Evolutionary conservation across 2,113 vertebrate genomes (phyloP).

Genomic region (Zosterops hypoxanthus): DNA sequence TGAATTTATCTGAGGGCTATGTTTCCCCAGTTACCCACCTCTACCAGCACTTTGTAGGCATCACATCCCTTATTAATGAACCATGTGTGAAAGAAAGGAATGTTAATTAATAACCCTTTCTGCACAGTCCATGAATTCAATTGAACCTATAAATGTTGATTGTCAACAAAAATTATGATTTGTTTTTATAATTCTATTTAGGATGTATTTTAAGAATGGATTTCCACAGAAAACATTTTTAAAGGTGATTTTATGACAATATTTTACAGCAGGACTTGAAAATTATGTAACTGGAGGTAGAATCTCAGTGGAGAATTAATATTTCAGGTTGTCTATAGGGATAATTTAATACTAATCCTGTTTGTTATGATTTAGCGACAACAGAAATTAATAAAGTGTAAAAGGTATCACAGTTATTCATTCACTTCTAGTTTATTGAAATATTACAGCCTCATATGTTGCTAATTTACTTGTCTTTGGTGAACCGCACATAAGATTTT

Average conservation of each 20-base stretch:
- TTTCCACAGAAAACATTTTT: slow-evolving; percentile 38
- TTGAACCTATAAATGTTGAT: slow-evolving; percentile 45
- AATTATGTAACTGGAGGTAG: neutral
- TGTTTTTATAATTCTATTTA: slow-evolving; percentile 50
- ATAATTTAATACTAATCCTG: neutral
- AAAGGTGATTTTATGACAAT: slow-evolving; percentile 48
- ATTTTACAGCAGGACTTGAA: slow-evolving; percentile 7
- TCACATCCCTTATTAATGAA: slow-evolving; percentile 40
- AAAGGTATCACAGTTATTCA: neutral
- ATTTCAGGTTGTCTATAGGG: slow-evolving; percentile 39
- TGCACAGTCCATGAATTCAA: slow-evolving; percentile 34
- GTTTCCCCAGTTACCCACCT: neutral
- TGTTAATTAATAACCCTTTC: slow-evolving; percentile 54
- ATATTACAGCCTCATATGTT: neutral
- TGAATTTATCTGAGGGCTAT: neutral
- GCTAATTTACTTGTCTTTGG: neutral
- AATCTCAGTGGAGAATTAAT: slow-evolving; percentile 30
- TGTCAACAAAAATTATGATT: slow-evolving; percentile 51
- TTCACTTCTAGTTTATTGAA: neutral
- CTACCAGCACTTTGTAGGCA: slow-evolving; percentile 8
- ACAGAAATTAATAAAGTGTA: neutral
- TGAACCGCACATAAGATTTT: neutral
- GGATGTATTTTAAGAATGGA: slow-evolving; percentile 25
- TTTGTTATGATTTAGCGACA: slow-evolving; percentile 24
- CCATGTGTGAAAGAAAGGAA: slow-evolving; percentile 23